Base-by-base conservation (phyloP, 2,113 vertebrate species). In the Neoarius graeffei region DNA sequence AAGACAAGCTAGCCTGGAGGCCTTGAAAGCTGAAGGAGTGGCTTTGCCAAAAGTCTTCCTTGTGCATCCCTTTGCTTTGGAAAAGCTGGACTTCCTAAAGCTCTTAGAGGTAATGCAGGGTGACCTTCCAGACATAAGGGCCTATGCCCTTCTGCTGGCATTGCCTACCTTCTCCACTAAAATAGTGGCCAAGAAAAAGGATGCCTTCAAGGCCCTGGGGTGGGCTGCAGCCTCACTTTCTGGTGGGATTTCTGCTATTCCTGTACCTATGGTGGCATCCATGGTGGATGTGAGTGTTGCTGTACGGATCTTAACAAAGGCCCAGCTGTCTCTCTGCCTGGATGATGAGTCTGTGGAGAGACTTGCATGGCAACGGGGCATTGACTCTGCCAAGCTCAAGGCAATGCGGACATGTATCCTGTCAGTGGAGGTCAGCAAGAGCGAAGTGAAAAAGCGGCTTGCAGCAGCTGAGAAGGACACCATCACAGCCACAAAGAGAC, bases 181-280 rank as follows among this genome's bases (percentile, higher is more conserved):
- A 1, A 48, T 95, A 79, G 91, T 95, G 67, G 74, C 86, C 48
- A 92, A 93, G 84, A 95, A 95, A 85, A 94, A 93, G 85, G 94
- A 94, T 7, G 91, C 94, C 35, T 94, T 95, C 17, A 94, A 94
- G 88, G 94, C 94, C 0, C 2, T 95, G 2, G 91, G 94, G 1
- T 94, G 94, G 94, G 94, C 94, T 7, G 94, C 93, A 0, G 95
- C 94, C 0, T 95, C 94, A 0, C 89, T 95, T 7, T 95, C 94
- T 3, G 94, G 94, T 3, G 94, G 94, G 1, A 76, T 94, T 59
- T 95, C 95, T 0, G 90, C 94, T 54, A 93, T 95, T 77, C 94
- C 94, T 4, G 91, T 95, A 64, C 94, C 95, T 52, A 77, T 95
- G 23, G 93, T 95, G 25, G 92, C 94, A 17, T 94, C 94, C 8